Percentiles rank a stretch among this genome's conserved stretches.
Conservation (phyloP, 1,140 invertebrate species). For the Ctenoplectra terminalis region DNA sequence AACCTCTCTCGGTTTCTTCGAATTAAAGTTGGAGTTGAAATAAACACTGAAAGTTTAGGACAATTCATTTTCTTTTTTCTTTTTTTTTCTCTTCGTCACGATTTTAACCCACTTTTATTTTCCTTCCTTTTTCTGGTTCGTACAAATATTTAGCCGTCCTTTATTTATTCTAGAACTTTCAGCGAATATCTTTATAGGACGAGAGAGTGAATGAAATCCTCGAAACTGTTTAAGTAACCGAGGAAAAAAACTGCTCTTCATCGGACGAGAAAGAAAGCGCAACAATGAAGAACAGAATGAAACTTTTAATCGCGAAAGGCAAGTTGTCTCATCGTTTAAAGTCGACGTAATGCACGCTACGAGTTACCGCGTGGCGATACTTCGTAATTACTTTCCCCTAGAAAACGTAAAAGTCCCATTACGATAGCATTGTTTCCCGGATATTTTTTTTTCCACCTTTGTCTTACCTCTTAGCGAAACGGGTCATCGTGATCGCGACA, state of each 20-base stretch:
- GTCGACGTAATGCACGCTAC: background rate
- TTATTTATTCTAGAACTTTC: no score
- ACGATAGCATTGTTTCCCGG: background rate
- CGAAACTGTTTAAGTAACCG: background rate
- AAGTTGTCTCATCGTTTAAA: constrained; percentile 23
- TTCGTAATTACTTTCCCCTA: constrained; percentile 16
- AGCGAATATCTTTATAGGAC: no score
- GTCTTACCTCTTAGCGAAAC: background rate
- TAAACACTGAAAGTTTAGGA: no score
- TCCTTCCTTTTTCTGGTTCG: no score
- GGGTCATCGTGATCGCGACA: background rate
- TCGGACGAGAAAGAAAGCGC: background rate
- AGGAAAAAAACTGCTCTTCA: background rate
- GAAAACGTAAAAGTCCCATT: constrained; percentile 21
- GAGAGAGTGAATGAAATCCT: no score
- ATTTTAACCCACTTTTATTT: no score
- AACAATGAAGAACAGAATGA: background rate
- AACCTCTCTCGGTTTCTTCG: background rate
- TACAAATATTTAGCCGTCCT: no score
- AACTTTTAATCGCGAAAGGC: background rate
- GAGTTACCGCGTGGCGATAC: background rate
- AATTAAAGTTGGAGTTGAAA: no score
- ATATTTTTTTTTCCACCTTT: constrained; percentile 13
- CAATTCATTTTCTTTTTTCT: no score
- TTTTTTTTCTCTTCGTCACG: background rate